Base-by-base conservation (phyloP, 2,888 invertebrate genomes). In the Acanthosoma haemorrhoidale region DNA sequence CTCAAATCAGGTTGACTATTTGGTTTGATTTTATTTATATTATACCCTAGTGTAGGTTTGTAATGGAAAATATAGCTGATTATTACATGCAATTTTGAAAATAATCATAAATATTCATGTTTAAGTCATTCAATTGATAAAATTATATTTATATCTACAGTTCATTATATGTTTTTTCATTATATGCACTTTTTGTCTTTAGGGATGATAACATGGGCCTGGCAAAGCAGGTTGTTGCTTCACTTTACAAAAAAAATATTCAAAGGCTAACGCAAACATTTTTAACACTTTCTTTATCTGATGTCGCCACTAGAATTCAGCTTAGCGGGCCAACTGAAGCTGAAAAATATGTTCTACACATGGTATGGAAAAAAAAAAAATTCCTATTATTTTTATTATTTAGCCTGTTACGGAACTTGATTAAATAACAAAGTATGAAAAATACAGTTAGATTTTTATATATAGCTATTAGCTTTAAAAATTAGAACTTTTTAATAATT, bases 191-290 rank as follows among this genome's bases (percentile, higher is more conserved):
- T 13, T 51, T 43, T 71, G 71, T 78, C 81, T 67, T 63, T 72
- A 79, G 82, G 79, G 85, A 86, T 75, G 81, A 79, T 68, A 86
- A 85, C 76, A 80, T 81, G 77, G 86, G 86, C 11, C 77, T 86
- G 68, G 82, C 84, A 4, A 85, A 85, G 75, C 84, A 92, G 87
- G 94, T 96, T 59, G 83, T 92, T 63, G 88, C 89, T 75, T 93
- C 93, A 73, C 86, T 96, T 80, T 94, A 94, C 80, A 96, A 96
- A 82, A 94, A 96, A 80, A 96, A 95, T 81, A 98, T 98, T 76
- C 95, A 96, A 81, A 87, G 96, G 79, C 84, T 98, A 74, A 97
- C 96, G 29, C 96, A 95, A 81, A 95, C 95, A 29, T 96, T 96
- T 81, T 82, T 95, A 76, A 96, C 95, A 0, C 82, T 96, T 66